Evolutionary conservation across 2,113 vertebrate species (phyloP).

Genomic region (Jacana jacana): DNA sequence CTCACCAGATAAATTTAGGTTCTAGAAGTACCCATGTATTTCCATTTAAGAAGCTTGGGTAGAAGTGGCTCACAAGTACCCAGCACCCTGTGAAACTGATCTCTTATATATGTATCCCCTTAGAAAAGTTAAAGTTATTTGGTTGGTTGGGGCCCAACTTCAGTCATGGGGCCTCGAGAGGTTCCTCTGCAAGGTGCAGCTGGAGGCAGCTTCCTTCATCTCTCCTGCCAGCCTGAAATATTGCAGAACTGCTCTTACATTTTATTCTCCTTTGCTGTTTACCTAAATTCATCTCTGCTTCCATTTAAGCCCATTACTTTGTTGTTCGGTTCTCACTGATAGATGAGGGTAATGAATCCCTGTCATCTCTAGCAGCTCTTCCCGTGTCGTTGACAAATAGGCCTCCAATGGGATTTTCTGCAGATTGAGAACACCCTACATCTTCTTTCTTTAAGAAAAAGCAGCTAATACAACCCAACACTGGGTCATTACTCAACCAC

Average conservation of each 20-base stretch:
- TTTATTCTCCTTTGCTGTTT: constrained; percentile 6
- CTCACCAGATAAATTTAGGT: neutral
- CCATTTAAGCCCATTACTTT: constrained; percentile 34
- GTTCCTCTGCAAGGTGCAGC: neutral
- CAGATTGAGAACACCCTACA: neutral
- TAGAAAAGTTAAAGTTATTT: too few relatives aligned
- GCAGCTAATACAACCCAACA: neutral
- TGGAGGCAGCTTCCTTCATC: neutral
- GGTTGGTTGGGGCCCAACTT: neutral
- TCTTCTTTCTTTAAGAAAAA: neutral
- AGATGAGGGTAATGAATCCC: constrained; percentile 38
- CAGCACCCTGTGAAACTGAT: neutral
- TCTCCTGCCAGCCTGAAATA: neutral
- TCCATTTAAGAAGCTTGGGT: neutral
- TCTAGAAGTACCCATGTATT: neutral
- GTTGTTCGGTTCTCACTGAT: constrained; percentile 5
- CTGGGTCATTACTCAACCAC: neutral
- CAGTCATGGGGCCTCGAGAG: neutral
- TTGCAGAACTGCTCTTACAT: neutral
- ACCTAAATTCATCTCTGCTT: constrained; percentile 21
- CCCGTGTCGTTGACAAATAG: neutral
- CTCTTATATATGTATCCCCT: too few relatives aligned
- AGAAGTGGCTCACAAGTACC: neutral
- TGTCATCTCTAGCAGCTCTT: neutral
- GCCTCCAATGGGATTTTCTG: neutral